Percentiles rank a stretch among this genome's conserved stretches.
phyloP scores from a whole-genome alignment of 1,140 invertebrate species.

The Euglossa dilemma region DNA sequence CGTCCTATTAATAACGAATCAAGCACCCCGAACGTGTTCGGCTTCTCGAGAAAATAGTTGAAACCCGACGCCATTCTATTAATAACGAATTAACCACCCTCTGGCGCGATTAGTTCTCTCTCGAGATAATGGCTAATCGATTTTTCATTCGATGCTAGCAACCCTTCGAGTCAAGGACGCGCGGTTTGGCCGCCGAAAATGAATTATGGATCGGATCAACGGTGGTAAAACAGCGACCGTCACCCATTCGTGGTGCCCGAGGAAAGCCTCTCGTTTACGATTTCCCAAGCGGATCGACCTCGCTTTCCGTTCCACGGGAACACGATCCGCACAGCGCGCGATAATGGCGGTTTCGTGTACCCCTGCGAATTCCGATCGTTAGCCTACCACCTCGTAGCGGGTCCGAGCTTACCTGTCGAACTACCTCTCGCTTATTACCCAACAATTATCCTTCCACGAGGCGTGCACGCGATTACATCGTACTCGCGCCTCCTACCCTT shows the following conservation, averaged over 20 bases:
- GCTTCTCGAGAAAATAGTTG: too few relatives aligned
- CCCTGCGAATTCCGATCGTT: constrained; percentile 22
- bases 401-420: background rate
- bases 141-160: too few relatives aligned
- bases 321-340: background rate
- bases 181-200: too few relatives aligned
- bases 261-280: background rate
- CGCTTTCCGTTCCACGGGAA: background rate
- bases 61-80: too few relatives aligned
- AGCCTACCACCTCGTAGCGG: constrained; percentile 7
- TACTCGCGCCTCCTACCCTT: background rate
- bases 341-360: constrained; percentile 69
- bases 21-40: too few relatives aligned
- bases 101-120: too few relatives aligned
- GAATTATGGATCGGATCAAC: too few relatives aligned
- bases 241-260: background rate
- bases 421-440: constrained; percentile 1
- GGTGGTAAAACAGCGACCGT: background rate
- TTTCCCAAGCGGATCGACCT: background rate
- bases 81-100: too few relatives aligned
- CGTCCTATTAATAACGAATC: too few relatives aligned
- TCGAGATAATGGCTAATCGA: too few relatives aligned
- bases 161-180: too few relatives aligned
- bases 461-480: background rate
- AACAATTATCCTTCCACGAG: background rate